Conservation (phyloP, 2,888 invertebrate species). For the Gortyna flavago region DNA sequence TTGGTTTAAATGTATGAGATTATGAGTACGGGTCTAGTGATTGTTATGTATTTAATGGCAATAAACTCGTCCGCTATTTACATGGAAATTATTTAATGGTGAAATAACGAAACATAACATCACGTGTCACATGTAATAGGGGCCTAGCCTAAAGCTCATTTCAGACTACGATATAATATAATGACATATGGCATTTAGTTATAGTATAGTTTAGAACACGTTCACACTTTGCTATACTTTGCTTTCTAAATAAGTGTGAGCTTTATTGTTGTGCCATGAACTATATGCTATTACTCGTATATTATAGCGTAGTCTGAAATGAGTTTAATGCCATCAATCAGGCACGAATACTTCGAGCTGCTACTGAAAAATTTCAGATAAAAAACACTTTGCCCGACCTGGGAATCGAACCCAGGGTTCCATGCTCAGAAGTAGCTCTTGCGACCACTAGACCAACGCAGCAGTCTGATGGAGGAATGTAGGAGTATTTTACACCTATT, state of each 20-base stretch:
- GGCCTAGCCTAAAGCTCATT: neutral
- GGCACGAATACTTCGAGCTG: neutral
- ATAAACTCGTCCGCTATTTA: neutral
- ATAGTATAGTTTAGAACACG: no score
- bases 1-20: conserved; percentile 2
- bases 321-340: neutral
- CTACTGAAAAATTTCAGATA: neutral
- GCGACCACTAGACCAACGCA: neutral
- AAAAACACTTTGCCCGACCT: neutral
- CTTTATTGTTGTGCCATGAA: no score
- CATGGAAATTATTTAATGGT: neutral
- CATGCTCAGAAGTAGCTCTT: neutral
- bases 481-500: neutral
- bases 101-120: neutral
- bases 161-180: no score
- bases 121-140: neutral
- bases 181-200: no score
- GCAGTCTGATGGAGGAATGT: neutral
- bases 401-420: neutral
- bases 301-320: no score
- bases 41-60: neutral
- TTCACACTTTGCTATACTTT: no score
- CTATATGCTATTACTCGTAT: no score
- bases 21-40: neutral
- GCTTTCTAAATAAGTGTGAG: no score